Evolutionary conservation across 2,113 vertebrate species (phyloP).

Genomic region (Accipiter cooperii): DNA sequence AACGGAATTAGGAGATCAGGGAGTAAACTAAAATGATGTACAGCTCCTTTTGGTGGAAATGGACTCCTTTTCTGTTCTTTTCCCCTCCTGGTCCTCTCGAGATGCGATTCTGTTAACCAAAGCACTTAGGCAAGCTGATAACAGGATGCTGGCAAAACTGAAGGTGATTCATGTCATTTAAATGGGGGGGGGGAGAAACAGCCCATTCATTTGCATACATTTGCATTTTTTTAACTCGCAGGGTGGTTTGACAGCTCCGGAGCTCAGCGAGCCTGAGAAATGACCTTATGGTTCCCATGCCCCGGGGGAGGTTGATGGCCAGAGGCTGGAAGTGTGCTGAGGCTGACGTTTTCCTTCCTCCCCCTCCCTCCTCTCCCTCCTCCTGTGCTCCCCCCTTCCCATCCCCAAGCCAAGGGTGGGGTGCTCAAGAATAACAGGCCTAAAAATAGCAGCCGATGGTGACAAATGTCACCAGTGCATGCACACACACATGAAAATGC

Average conservation of each 20-base stretch:
- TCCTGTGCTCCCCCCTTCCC: not conserved
- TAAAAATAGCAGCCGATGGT: slow-evolving; percentile 11
- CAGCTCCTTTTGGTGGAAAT: not conserved
- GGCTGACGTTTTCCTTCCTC: not conserved
- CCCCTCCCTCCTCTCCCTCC: not conserved
- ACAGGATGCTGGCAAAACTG: slow-evolving; percentile 1
- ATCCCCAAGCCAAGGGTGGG: not conserved
- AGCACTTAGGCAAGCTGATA: not conserved
- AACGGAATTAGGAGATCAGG: not conserved
- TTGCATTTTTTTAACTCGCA: slow-evolving; percentile 21
- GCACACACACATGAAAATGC: not conserved
- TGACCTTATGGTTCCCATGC: slow-evolving; percentile 53
- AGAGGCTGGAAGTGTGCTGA: not conserved
- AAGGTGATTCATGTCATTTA: slow-evolving; percentile 46
- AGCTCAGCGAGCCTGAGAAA: slow-evolving; percentile 12
- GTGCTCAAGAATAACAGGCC: slow-evolving; percentile 34
- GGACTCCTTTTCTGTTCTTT: not conserved
- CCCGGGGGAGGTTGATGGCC: not conserved
- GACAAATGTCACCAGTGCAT: not conserved
- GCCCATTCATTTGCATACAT: not conserved
- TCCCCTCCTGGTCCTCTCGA: not conserved
- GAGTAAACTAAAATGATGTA: not conserved
- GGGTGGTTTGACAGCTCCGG: slow-evolving; percentile 14
- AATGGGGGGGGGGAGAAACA: not conserved
- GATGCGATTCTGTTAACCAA: not conserved